These are phyloP conservation scores for Xestobium rufovillosum DNA, from an alignment of 2,888 invertebrate species.

Conservation along the genomic window DNA sequence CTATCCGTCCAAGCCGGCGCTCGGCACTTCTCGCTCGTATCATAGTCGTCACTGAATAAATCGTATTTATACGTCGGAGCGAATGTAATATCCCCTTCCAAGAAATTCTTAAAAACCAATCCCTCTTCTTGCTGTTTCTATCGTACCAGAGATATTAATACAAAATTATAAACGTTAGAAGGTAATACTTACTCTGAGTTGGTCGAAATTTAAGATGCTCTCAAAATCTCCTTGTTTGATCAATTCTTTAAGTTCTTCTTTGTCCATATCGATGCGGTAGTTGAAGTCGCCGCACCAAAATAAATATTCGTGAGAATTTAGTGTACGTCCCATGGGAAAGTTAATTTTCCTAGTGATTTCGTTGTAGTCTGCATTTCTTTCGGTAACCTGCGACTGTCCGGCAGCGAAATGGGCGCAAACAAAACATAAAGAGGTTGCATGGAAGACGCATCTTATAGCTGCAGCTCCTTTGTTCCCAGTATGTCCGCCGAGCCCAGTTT, in stretches of 20 bases:
- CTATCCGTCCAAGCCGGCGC: constrained; percentile 99
- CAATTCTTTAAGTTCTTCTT: constrained; percentile 84
- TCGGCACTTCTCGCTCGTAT: constrained; percentile 95
- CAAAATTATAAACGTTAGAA: constrained; percentile 9
- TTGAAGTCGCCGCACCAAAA: constrained; percentile 99
- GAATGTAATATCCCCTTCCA: constrained; percentile 87
- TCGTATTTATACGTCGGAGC: constrained; percentile 99
- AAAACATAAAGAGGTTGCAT: constrained; percentile 93
- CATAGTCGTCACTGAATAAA: constrained; percentile 96
- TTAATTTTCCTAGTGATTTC: constrained; percentile 88
- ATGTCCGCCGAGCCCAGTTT: constrained; percentile 97
- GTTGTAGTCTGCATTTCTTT: constrained; percentile 93
- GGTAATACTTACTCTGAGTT: constrained; percentile 52
- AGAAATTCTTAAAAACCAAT: constrained; percentile 85
- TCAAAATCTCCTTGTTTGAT: constrained; percentile 68
- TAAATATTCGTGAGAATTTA: constrained; percentile 94
- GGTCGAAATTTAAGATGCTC: constrained; percentile 77
- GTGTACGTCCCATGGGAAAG: constrained; percentile 81
- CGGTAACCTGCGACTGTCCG: constrained; percentile 91
- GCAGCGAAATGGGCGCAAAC: constrained; percentile 99
- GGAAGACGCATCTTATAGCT: constrained; percentile 83
- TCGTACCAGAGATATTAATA: constrained; percentile 19
- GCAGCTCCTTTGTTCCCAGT: constrained; percentile 96
- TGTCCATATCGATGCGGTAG: constrained; percentile 92
- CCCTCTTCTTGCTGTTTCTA: constrained; percentile 69